Evolutionary conservation across 37 sponge, comb jelly and placozoan species (phyloP).

Genomic region (Ephydatia muelleri): DNA sequence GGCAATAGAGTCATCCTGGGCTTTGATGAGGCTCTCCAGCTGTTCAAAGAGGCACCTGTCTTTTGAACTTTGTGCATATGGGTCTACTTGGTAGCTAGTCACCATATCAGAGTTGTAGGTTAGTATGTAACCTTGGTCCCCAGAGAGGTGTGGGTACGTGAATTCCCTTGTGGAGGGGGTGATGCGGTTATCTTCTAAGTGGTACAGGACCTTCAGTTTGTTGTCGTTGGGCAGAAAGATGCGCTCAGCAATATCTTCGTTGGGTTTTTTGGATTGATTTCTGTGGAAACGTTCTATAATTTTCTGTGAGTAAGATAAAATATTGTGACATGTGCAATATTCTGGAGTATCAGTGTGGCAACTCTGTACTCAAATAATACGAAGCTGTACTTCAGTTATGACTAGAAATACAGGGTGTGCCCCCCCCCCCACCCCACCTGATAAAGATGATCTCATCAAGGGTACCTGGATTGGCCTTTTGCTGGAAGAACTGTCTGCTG

Average conservation of each 20-base stretch:
- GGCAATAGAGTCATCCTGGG: conserved; percentile 66
- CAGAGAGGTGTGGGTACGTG: conserved; percentile 51
- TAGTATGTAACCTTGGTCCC: conserved; percentile 59
- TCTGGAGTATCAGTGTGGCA: too few relatives aligned
- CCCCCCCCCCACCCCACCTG: not conserved
- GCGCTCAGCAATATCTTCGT: conserved; percentile 77
- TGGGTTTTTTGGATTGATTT: conserved; percentile 68
- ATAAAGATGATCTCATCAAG: too few relatives aligned
- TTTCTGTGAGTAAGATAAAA: conserved; percentile 15
- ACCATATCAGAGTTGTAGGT: conserved; percentile 53
- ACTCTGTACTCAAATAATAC: too few relatives aligned
- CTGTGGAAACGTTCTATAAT: conserved; percentile 81
- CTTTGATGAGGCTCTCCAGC: conserved; percentile 58
- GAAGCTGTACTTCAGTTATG: not conserved
- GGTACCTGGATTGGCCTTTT: too few relatives aligned
- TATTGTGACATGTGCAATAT: not conserved
- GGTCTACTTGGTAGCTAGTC: conserved; percentile 77
- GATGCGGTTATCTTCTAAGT: conserved; percentile 78
- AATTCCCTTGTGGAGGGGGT: conserved; percentile 81
- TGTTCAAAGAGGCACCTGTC: conserved; percentile 59
- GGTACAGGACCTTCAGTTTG: conserved; percentile 75
- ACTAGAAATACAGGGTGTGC: too few relatives aligned
- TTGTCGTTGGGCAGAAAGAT: conserved; percentile 70
- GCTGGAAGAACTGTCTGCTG: too few relatives aligned
- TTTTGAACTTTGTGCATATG: conserved; percentile 69